A percentile compares a stretch with the other conserved stretches of the same genome.
These are phyloP conservation scores for Leucoraja erinaceus DNA, from an alignment of 2,113 vertebrate species.

Conservation along the genomic window DNA sequence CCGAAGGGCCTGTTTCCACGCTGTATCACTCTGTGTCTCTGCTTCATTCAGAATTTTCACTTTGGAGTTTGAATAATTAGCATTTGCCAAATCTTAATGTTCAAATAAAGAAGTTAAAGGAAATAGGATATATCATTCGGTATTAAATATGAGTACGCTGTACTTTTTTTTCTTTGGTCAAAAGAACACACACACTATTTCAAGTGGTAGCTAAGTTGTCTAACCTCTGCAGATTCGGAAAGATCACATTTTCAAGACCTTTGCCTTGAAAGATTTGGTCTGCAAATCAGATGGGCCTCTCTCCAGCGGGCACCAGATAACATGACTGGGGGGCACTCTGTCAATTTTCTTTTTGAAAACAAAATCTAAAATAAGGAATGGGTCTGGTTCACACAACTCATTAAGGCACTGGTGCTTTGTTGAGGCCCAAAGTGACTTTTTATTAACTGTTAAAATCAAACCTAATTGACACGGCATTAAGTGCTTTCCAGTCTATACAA, in stretches of 20 bases:
- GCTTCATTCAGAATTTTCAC: neutral
- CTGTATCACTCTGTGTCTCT: too few species aligned
- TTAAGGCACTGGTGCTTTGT: neutral
- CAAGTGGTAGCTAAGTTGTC: neutral
- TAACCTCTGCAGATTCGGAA: neutral
- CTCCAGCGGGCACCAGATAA: neutral
- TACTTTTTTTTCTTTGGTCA: neutral
- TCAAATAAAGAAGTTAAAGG: neutral
- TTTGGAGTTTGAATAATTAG: neutral
- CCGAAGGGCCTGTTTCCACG: too few species aligned
- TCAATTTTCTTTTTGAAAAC: conserved; percentile 2
- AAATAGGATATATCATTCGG: neutral
- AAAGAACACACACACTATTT: neutral
- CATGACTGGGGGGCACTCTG: too few species aligned
- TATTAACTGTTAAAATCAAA: conserved; percentile 35
- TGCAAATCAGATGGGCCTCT: neutral
- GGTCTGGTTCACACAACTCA: neutral
- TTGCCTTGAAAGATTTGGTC: neutral
- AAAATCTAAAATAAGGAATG: neutral
- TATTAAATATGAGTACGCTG: neutral
- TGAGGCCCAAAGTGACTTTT: neutral
- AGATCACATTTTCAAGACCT: conserved; percentile 17
- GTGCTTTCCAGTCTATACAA: conserved; percentile 10
- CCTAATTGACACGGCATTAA: neutral
- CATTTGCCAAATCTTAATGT: neutral